phyloP scores from a whole-genome alignment of 2,888 invertebrate genomes.

The Odontomyia ornata region DNA sequence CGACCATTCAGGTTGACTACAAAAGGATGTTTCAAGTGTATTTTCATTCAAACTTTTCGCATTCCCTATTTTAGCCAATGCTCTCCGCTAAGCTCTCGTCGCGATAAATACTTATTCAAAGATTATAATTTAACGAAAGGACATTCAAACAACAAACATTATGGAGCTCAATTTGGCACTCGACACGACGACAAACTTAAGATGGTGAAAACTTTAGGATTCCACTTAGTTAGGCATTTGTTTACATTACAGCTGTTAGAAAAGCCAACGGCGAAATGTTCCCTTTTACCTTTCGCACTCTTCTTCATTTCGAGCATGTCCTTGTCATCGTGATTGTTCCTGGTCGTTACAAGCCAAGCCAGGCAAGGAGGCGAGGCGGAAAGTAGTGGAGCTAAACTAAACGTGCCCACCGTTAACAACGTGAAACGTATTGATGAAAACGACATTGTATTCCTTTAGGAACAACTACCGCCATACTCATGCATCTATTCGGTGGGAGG shows the following conservation, averaged over 20 bases:
- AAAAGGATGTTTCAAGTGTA: no score
- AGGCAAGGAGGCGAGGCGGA: not conserved
- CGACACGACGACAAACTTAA: constrained; percentile 48
- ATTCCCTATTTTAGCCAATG: no score
- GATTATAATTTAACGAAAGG: not conserved
- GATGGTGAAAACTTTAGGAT: constrained; percentile 52
- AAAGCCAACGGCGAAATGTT: constrained; percentile 37
- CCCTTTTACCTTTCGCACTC: constrained; percentile 40
- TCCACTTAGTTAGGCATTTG: constrained; percentile 38
- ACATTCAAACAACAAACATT: constrained; percentile 42
- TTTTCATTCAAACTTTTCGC: no score
- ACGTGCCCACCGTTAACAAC: not conserved
- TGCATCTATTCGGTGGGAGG: not conserved
- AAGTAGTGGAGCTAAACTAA: not conserved
- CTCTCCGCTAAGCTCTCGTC: not conserved
- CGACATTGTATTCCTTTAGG: not conserved
- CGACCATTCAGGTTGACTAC: no score
- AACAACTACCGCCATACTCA: no score
- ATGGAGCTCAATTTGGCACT: constrained; percentile 51
- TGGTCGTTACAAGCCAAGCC: not conserved
- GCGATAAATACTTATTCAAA: constrained; percentile 3
- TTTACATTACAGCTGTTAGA: constrained; percentile 23
- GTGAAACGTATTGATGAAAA: constrained; percentile 7
- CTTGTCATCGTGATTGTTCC: not conserved
- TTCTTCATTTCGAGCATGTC: not conserved